Evolutionary conservation across 2,113 vertebrate species (phyloP).

Genomic region (Shinisaurus crocodilurus): DNA sequence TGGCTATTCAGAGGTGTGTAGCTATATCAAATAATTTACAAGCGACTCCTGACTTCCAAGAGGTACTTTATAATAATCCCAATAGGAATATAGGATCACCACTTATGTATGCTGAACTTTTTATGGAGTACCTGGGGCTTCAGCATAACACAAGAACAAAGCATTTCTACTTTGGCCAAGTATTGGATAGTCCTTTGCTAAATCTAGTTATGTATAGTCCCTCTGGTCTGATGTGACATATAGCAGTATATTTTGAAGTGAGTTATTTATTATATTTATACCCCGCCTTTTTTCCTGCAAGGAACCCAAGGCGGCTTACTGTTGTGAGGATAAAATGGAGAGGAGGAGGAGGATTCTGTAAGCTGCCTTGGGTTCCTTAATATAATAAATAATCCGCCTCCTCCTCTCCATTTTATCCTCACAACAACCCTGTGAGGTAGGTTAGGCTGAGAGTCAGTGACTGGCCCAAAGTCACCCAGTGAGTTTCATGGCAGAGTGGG

Average conservation of each 20-base stretch:
- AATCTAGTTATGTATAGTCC: neutral
- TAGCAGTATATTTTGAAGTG: neutral
- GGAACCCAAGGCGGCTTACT: too few relatives aligned
- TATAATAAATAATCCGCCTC: too few relatives aligned
- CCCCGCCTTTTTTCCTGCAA: too few relatives aligned
- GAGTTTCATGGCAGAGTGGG: too few relatives aligned
- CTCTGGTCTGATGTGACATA: neutral
- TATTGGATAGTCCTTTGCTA: neutral
- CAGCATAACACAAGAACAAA: neutral
- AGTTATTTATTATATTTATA: too few relatives aligned
- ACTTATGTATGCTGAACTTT: neutral
- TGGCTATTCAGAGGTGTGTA: neutral
- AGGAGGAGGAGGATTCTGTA: too few relatives aligned
- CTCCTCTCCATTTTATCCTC: too few relatives aligned
- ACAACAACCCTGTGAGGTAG: too few relatives aligned
- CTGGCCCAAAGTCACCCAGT: too few relatives aligned
- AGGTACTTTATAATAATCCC: neutral
- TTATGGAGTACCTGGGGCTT: neutral
- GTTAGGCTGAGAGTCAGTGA: too few relatives aligned
- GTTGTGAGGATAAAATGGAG: too few relatives aligned
- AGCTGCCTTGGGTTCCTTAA: too few relatives aligned
- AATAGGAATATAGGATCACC: neutral
- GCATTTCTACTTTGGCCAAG: neutral
- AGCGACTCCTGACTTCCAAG: neutral
- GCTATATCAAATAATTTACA: neutral